phyloP scores from a whole-genome alignment of 64 coral and sea anemone species.

The Acropora tenuis region DNA sequence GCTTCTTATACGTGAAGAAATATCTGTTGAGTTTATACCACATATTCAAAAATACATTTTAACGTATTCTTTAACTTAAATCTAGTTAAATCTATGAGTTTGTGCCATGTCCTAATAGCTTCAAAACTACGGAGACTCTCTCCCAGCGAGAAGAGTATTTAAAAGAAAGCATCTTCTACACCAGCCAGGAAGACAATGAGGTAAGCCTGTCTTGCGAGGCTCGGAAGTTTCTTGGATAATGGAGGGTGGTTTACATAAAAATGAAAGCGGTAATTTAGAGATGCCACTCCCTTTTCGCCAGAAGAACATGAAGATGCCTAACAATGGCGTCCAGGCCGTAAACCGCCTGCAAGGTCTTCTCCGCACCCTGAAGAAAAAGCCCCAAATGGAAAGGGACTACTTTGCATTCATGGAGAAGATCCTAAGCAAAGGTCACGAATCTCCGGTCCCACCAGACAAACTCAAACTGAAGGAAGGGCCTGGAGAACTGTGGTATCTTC shows the following conservation, averaged over 20 bases:
- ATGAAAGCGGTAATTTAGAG: constrained; percentile 62
- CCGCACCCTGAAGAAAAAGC: too few relatives aligned
- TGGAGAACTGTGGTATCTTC: background rate
- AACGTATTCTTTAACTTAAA: too few relatives aligned
- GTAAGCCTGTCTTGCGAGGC: constrained; percentile 31
- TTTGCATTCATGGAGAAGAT: constrained; percentile 60
- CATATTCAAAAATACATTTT: too few relatives aligned
- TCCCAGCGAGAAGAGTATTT: background rate
- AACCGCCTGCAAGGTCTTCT: constrained; percentile 20
- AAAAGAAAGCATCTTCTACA: constrained; percentile 16
- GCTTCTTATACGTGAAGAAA: too few relatives aligned
- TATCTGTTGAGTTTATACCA: too few relatives aligned
- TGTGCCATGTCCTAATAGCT: constrained; percentile 41
- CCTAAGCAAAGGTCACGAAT: constrained; percentile 25
- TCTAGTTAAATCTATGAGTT: constrained; percentile 52
- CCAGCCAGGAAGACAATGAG: constrained; percentile 32
- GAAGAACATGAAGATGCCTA: constrained; percentile 24
- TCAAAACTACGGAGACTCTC: constrained; percentile 25
- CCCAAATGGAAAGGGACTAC: constrained; percentile 61
- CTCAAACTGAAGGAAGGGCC: too few relatives aligned
- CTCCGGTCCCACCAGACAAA: background rate
- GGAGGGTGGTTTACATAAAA: constrained; percentile 44
- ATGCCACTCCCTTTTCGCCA: constrained; percentile 70
- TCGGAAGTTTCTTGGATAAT: constrained; percentile 46
- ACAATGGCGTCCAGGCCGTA: constrained; percentile 55